phyloP scores from a whole-genome alignment of 1,140 invertebrate species.

The Pseudoatta argentina region DNA sequence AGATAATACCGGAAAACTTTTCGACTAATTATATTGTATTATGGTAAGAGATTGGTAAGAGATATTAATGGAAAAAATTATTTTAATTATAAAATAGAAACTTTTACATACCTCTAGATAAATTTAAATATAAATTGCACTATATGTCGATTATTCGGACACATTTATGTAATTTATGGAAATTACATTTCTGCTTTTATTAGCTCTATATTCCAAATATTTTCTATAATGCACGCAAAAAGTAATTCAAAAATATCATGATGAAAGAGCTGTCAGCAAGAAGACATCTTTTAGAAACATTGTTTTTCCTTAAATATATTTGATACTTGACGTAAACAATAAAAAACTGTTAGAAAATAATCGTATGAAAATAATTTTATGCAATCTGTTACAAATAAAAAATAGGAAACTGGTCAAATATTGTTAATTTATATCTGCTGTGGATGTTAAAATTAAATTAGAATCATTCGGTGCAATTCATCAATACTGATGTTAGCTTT shows the following conservation, averaged over 20 bases:
- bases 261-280: slow-evolving; percentile 18
- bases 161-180: background rate
- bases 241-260: background rate
- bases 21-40: too few species aligned
- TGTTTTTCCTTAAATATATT: background rate
- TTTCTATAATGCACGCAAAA: background rate
- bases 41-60: too few species aligned
- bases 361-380: background rate
- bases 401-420: background rate
- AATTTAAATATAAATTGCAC: too few species aligned
- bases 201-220: background rate
- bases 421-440: background rate
- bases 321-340: background rate
- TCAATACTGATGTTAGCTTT: background rate
- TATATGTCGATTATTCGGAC: background rate
- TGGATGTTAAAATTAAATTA: background rate
- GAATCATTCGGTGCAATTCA: background rate
- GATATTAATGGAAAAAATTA: too few species aligned
- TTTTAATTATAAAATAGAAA: too few species aligned
- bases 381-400: background rate
- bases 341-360: background rate
- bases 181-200: background rate
- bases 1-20: too few species aligned
- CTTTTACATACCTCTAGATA: too few species aligned
- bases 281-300: background rate